phyloP scores from a whole-genome alignment of 2,888 invertebrate genomes.

The Prenolepis imparis region DNA sequence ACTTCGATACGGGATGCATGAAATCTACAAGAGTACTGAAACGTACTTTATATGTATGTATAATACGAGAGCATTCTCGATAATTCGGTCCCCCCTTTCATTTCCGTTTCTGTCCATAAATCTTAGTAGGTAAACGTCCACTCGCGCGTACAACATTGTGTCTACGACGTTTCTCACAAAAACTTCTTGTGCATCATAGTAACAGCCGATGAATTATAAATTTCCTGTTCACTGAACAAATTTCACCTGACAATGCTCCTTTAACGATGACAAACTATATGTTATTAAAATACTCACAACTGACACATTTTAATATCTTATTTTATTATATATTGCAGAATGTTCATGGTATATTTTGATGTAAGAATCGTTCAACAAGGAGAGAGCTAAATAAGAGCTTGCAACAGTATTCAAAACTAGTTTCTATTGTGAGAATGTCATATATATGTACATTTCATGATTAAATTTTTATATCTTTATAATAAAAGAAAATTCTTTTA shows the following conservation, averaged over 20 bases:
- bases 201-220: conserved; percentile 42
- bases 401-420: neutral
- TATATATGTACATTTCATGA: neutral
- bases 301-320: conserved; percentile 23
- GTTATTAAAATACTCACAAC: conserved; percentile 15
- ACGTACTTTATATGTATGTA: conserved; percentile 47
- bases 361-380: neutral
- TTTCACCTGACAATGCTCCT: conserved; percentile 8
- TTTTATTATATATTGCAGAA: conserved; percentile 17
- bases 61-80: conserved; percentile 18
- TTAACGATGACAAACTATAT: too few species aligned
- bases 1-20: conserved; percentile 58
- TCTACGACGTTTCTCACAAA: conserved; percentile 64
- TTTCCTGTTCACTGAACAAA: conserved; percentile 60
- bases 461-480: neutral
- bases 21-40: conserved; percentile 60
- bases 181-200: conserved; percentile 45
- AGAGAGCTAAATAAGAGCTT: conserved; percentile 18
- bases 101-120: conserved; percentile 46
- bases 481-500: neutral
- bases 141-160: conserved; percentile 67
- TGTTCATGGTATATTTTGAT: neutral
- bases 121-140: conserved; percentile 49
- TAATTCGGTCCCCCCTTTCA: conserved; percentile 42
- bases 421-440: neutral